Percentiles rank a stretch among this genome's conserved stretches.
These are phyloP conservation scores for Sipha flava DNA, from an alignment of 1,140 invertebrate species.

Conservation along the genomic window DNA sequence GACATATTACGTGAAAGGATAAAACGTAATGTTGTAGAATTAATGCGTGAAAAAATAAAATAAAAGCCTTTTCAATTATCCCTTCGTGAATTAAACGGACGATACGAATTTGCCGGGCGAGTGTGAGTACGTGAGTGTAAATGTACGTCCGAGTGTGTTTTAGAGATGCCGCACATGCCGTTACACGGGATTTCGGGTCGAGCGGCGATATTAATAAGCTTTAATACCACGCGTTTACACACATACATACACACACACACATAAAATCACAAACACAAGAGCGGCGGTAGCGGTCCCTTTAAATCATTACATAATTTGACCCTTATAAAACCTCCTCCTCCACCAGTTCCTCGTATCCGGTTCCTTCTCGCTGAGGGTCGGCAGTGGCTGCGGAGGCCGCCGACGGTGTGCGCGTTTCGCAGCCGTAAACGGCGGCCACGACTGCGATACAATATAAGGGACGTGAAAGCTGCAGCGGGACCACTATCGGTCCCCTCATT, in stretches of 20 bases:
- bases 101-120: background rate
- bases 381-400: background rate
- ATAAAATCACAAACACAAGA: background rate
- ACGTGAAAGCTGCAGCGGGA: background rate
- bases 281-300: background rate
- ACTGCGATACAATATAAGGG: background rate
- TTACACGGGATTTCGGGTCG: conserved; percentile 9
- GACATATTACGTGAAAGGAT: no score
- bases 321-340: background rate
- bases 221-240: background rate
- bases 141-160: no score
- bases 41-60: background rate
- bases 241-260: background rate
- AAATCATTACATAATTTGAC: conserved; percentile 30
- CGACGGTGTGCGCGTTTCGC: no score
- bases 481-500: background rate
- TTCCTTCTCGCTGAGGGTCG: no score
- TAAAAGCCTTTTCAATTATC: background rate
- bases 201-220: conserved; percentile 4
- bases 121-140: background rate
- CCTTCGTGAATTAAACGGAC: background rate
- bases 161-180: background rate
- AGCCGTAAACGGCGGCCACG: background rate
- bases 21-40: background rate
- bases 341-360: no score